Evolutionary conservation across 2,113 vertebrate species (phyloP).

Genomic region (Tragulus kanchil): DNA sequence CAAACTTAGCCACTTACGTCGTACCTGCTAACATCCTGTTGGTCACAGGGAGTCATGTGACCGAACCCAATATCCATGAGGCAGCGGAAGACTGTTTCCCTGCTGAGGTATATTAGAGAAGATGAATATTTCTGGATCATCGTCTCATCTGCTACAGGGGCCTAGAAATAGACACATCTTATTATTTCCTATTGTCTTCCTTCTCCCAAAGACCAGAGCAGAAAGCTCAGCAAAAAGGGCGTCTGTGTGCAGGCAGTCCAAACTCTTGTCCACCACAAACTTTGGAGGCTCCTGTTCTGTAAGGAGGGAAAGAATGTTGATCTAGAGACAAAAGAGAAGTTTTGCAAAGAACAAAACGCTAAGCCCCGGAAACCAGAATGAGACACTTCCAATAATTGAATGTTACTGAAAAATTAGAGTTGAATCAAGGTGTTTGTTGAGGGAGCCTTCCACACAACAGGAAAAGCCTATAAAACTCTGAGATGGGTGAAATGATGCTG

Average conservation of each 20-base stretch:
- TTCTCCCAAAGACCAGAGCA: background rate
- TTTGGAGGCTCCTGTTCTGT: background rate
- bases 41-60: background rate
- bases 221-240: background rate
- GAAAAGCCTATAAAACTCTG: background rate
- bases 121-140: background rate
- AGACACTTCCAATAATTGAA: background rate
- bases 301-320: background rate
- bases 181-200: background rate
- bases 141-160: background rate
- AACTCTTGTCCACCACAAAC: background rate
- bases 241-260: background rate
- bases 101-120: background rate
- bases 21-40: background rate
- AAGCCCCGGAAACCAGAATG: background rate
- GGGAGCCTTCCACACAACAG: background rate
- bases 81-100: background rate
- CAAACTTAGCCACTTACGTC: background rate
- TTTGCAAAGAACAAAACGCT: background rate
- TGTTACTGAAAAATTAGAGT: background rate
- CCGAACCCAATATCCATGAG: background rate
- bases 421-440: background rate
- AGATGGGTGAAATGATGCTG: background rate
- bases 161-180: background rate
- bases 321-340: background rate